Evolutionary conservation across 2,888 invertebrate species (phyloP).

Genomic region (Cryptus viduatorius): DNA sequence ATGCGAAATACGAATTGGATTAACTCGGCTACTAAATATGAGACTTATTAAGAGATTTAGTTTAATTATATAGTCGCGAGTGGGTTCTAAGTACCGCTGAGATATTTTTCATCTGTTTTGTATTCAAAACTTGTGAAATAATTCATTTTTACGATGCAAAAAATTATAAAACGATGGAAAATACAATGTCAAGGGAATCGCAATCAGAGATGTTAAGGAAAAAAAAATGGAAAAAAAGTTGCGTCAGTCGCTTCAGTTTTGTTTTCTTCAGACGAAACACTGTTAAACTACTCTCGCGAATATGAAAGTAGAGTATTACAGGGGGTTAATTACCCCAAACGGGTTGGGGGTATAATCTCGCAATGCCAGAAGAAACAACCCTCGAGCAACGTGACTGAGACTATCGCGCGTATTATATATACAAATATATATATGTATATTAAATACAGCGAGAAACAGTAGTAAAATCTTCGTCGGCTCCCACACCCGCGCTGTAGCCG

Average conservation of each 20-base stretch:
- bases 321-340: slow-evolving; percentile 39
- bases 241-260: neutral
- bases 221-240: too few species aligned
- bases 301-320: slow-evolving; percentile 19
- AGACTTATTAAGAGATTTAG: too few species aligned
- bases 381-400: slow-evolving; percentile 2
- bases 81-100: too few species aligned
- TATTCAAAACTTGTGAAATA: too few species aligned
- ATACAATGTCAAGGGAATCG: neutral
- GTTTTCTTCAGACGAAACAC: slow-evolving; percentile 6
- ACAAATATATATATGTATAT: neutral
- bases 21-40: too few species aligned
- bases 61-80: too few species aligned
- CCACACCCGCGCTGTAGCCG: neutral
- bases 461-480: slow-evolving; percentile 23
- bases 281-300: slow-evolving; percentile 7
- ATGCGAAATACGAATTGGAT: too few species aligned
- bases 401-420: neutral
- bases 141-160: neutral
- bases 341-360: slow-evolving; percentile 49
- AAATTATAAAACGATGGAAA: neutral
- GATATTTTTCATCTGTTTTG: too few species aligned
- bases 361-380: slow-evolving; percentile 35
- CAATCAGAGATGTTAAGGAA: too few species aligned
- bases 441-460: neutral